phyloP scores from a whole-genome alignment of 1,140 invertebrate genomes.

The Drosophila pruinosa region DNA sequence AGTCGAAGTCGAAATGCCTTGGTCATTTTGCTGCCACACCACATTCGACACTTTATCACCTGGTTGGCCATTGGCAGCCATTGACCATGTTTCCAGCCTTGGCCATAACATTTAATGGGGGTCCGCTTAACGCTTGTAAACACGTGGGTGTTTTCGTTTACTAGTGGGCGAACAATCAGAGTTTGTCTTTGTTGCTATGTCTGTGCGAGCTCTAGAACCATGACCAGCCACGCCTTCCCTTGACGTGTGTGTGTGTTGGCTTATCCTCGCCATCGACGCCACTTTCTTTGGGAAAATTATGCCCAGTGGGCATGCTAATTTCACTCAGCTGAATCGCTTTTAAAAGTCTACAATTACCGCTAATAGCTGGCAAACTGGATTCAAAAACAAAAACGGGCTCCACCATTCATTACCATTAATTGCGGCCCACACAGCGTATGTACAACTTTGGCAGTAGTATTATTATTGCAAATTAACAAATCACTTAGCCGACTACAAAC shows the following conservation, averaged over 20 bases:
- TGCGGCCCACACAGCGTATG: constrained; percentile 53
- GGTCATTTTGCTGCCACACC: constrained; percentile 43
- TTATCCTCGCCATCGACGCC: background rate
- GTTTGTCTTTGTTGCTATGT: constrained; percentile 21
- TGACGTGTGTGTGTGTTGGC: constrained; percentile 14
- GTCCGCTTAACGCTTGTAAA: constrained; percentile 79
- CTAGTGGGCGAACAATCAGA: constrained; percentile 35
- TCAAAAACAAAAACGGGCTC: constrained; percentile 33
- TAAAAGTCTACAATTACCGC: constrained; percentile 75
- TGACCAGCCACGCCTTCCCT: constrained; percentile 7
- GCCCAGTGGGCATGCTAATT: constrained; percentile 75
- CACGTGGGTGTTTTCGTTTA: constrained; percentile 52
- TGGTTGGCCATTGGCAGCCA: constrained; percentile 62
- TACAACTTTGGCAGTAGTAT: constrained; percentile 34
- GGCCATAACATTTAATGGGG: constrained; percentile 75
- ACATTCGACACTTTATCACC: constrained; percentile 76
- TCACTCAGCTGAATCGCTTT: constrained; percentile 58
- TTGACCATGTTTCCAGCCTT: constrained; percentile 52
- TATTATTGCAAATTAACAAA: constrained; percentile 78
- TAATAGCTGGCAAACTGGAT: constrained; percentile 65
- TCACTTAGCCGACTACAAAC: constrained; percentile 55
- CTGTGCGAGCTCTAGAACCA: background rate
- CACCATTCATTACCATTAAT: constrained; percentile 71
- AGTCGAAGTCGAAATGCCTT: constrained; percentile 10
- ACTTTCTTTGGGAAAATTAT: constrained; percentile 60